A percentile compares a stretch with the other conserved stretches of the same genome.
These are phyloP conservation scores for Salarias fasciatus DNA, from an alignment of 2,797 vertebrate genomes.

Conservation along the genomic window DNA sequence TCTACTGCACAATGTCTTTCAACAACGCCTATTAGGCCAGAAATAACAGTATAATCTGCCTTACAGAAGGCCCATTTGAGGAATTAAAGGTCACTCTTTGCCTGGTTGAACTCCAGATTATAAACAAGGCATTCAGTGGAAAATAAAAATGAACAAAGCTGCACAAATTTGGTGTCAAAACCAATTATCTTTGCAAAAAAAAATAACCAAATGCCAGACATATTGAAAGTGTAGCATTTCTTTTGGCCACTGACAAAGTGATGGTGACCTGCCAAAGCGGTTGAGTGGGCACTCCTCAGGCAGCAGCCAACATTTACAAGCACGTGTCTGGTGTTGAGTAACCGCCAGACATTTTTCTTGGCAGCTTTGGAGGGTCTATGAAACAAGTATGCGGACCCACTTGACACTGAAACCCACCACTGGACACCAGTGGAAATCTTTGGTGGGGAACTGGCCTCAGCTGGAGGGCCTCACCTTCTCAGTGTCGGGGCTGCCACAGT, in stretches of 20 bases:
- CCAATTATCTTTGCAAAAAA: conserved; percentile 10
- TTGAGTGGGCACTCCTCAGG: conserved; percentile 47
- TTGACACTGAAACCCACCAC: conserved; percentile 35
- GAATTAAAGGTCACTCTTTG: conserved; percentile 16
- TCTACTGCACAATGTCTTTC: conserved; percentile 27
- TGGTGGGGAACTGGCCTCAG: conserved; percentile 36
- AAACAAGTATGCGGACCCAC: conserved; percentile 43
- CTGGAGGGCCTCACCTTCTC: conserved; percentile 32
- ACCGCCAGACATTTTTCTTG: conserved; percentile 74
- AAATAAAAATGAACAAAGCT: conserved; percentile 20
- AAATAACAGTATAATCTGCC: conserved; percentile 35
- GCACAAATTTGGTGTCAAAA: conserved; percentile 1
- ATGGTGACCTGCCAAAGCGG: conserved; percentile 45
- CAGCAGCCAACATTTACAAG: conserved; percentile 64
- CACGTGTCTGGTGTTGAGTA: conserved; percentile 70
- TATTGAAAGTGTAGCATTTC: conserved; percentile 20
- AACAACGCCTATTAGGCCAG: conserved; percentile 33
- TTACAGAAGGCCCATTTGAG: conserved; percentile 28
- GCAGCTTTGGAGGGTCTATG: conserved; percentile 44
- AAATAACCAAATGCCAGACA: conserved; percentile 3
- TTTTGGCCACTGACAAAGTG: conserved; percentile 28
- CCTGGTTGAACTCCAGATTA: conserved; percentile 32
- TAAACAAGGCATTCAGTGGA: conserved; percentile 28
- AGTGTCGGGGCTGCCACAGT: conserved; percentile 22
- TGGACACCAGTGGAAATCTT: conserved; percentile 50